Percentiles rank a stretch among this genome's conserved stretches.
Evolutionary conservation across 1,140 invertebrate species (phyloP).

Genomic region (Solenopsis fugax): DNA sequence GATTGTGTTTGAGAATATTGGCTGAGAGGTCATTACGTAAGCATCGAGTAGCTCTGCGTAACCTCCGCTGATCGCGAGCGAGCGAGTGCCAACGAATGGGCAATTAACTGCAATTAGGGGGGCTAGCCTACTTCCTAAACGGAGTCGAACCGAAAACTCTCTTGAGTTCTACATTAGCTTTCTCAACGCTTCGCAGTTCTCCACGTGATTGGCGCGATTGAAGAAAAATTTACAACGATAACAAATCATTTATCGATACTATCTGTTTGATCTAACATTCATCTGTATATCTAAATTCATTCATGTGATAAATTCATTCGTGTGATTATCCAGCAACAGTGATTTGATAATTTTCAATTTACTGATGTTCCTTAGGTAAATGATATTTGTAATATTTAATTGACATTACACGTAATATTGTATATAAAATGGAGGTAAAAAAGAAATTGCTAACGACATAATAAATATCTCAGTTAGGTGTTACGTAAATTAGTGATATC

Average conservation of each 20-base stretch:
- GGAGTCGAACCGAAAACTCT: slow-evolving; percentile 62
- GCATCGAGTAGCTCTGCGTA: slow-evolving; percentile 74
- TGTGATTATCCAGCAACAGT: slow-evolving; percentile 16
- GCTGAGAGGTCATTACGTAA: slow-evolving; percentile 74
- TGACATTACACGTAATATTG: not conserved
- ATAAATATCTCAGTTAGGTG: not conserved
- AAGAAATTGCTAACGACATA: not conserved
- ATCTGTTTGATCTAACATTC: no score
- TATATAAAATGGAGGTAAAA: not conserved
- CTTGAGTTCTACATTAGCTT: not conserved
- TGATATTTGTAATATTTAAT: not conserved
- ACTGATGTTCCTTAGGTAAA: not conserved
- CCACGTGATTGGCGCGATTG: not conserved
- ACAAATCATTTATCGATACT: not conserved
- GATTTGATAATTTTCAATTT: slow-evolving; percentile 27
- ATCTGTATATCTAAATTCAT: no score
- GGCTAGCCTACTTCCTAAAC: slow-evolving; percentile 80
- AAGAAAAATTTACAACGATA: not conserved
- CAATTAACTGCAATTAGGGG: slow-evolving; percentile 83
- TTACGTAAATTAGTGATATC: not conserved
- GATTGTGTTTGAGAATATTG: slow-evolving; percentile 22
- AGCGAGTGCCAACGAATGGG: slow-evolving; percentile 80
- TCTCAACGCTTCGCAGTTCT: not conserved
- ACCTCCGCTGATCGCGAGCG: slow-evolving; percentile 77
- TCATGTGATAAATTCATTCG: not conserved